Evolutionary conservation across 2,113 vertebrate species (phyloP).

Genomic region (Arvicanthis niloticus): DNA sequence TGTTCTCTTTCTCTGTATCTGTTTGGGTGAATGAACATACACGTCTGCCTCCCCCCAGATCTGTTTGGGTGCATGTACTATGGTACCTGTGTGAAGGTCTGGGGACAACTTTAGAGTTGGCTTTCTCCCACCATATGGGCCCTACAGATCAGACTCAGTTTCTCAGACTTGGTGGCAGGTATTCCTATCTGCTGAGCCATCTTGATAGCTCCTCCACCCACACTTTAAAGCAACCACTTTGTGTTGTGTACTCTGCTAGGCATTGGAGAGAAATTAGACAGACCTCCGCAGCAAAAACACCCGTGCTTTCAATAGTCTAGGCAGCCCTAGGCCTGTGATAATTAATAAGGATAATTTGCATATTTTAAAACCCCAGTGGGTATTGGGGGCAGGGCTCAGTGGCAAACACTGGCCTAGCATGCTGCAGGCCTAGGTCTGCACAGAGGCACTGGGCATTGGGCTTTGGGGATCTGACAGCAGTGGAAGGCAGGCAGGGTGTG

Average conservation of each 20-base stretch:
- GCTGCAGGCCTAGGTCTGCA: background rate
- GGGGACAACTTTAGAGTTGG: background rate
- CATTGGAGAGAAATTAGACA: background rate
- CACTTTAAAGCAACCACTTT: constrained; percentile 13
- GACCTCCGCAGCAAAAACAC: background rate
- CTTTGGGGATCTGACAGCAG: background rate
- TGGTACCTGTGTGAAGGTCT: background rate
- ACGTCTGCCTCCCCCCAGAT: background rate
- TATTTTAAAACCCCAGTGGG: constrained; percentile 31
- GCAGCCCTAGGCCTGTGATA: background rate
- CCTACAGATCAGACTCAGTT: background rate
- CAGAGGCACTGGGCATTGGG: background rate
- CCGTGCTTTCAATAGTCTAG: background rate
- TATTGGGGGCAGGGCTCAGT: background rate
- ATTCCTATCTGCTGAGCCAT: background rate
- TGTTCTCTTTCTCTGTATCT: background rate
- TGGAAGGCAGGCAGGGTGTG: background rate
- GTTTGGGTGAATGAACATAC: background rate
- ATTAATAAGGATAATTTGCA: background rate
- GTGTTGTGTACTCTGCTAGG: background rate
- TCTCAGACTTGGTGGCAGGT: background rate
- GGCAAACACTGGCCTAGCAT: background rate
- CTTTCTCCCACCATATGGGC: background rate
- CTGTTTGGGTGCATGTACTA: background rate
- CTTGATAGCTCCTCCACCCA: background rate